Evolutionary conservation across 1,140 invertebrate genomes (phyloP).

Genomic region (Aphis gossypii): DNA sequence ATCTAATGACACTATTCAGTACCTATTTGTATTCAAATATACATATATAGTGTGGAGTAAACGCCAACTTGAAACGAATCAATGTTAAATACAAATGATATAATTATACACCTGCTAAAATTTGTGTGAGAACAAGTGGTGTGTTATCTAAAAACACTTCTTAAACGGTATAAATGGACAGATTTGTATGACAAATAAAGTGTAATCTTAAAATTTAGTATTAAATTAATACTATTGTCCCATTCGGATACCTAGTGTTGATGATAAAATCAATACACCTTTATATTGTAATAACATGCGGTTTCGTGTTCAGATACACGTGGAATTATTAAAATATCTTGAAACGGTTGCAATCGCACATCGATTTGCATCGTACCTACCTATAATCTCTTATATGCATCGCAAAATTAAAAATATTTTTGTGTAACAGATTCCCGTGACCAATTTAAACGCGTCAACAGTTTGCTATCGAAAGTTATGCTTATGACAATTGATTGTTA

Average conservation of each 20-base stretch:
- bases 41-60: neutral
- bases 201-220: neutral
- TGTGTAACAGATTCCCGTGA: neutral
- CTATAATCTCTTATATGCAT: neutral
- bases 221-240: neutral
- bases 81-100: too few relatives aligned
- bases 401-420: neutral
- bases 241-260: neutral
- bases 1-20: neutral
- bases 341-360: neutral
- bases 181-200: neutral
- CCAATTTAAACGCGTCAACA: neutral
- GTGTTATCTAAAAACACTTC: neutral
- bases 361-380: neutral
- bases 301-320: neutral
- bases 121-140: neutral
- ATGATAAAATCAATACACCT: neutral
- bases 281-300: neutral
- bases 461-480: neutral
- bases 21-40: neutral
- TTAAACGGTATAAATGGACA: neutral
- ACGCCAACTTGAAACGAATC: neutral
- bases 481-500: slow-evolving; percentile 4
- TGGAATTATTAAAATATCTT: neutral
- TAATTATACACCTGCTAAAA: neutral